A percentile compares a stretch with the other conserved stretches of the same genome.
These are phyloP conservation scores for Mugil cephalus DNA, from an alignment of 2,113 vertebrate genomes.

Conservation along the genomic window DNA sequence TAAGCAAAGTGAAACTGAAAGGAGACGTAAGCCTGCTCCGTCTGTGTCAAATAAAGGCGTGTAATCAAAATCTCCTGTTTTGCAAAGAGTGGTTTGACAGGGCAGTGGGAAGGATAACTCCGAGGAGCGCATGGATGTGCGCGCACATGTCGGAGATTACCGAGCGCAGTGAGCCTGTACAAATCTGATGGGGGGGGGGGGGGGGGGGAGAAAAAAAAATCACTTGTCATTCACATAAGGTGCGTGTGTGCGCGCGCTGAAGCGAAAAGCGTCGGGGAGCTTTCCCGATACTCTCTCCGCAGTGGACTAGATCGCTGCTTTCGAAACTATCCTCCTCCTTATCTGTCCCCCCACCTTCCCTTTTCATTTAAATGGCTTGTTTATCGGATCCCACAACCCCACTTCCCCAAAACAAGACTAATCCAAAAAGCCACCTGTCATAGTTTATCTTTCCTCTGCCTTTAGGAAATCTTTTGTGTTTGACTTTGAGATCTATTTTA, in stretches of 20 bases:
- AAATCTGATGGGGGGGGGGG: constrained; percentile 63
- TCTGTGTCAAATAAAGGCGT: constrained; percentile 18
- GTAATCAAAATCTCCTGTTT: constrained; percentile 43
- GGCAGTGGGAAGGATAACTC: constrained; percentile 33
- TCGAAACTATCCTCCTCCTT: constrained; percentile 75
- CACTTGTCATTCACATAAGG: constrained; percentile 69
- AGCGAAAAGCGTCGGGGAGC: constrained; percentile 63
- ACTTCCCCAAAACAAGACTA: constrained; percentile 76
- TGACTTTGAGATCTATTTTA: constrained; percentile 79
- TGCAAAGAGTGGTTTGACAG: constrained; percentile 43
- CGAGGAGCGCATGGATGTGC: constrained; percentile 4
- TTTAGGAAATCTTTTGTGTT: constrained; percentile 74
- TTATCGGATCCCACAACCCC: constrained; percentile 69
- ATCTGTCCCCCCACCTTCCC: constrained; percentile 62
- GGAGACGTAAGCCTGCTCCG: neutral
- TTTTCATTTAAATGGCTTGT: constrained; percentile 79
- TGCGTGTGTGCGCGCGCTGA: constrained; percentile 45
- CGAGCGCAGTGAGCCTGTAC: constrained; percentile 71
- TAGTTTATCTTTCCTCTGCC: constrained; percentile 72
- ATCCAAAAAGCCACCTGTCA: constrained; percentile 80
- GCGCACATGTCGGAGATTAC: constrained; percentile 53
- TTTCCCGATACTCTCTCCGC: constrained; percentile 75
- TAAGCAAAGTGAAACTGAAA: neutral
- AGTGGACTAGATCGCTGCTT: constrained; percentile 70
- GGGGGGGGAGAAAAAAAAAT: constrained; percentile 13